These are phyloP conservation scores for Megathymus violae DNA, from an alignment of 1,140 invertebrate species.

Conservation along the genomic window DNA sequence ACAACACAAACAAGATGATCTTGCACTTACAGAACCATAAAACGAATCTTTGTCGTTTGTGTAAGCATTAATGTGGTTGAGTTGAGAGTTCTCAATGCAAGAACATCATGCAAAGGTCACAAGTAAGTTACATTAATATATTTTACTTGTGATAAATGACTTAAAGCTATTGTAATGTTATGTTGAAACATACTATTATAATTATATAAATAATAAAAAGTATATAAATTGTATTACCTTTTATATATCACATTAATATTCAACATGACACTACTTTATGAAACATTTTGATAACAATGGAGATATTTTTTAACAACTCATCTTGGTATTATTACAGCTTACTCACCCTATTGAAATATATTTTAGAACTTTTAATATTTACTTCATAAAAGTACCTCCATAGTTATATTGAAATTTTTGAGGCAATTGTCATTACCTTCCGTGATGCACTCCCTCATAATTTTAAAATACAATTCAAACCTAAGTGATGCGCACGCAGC, in stretches of 20 bases:
- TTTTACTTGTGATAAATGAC: conserved; percentile 58
- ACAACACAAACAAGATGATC: conserved; percentile 54
- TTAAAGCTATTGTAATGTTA: conserved; percentile 54
- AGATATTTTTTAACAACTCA: conserved; percentile 52
- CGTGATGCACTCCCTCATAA: conserved; percentile 77
- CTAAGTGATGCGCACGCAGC: conserved; percentile 81
- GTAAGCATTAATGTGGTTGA: neutral
- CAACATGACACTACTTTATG: conserved; percentile 59
- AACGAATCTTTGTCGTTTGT: neutral
- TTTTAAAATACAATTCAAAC: conserved; percentile 82
- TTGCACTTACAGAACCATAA: conserved; percentile 41
- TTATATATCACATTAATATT: conserved; percentile 22
- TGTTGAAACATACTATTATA: conserved; percentile 45
- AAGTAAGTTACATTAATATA: conserved; percentile 63
- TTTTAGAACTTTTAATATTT: conserved; percentile 22
- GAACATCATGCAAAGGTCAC: conserved; percentile 43
- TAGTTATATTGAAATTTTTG: conserved; percentile 71
- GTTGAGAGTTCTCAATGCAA: conserved; percentile 36
- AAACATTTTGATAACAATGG: conserved; percentile 55
- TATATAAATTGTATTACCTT: neutral
- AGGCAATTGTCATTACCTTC: conserved; percentile 79
- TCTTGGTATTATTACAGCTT: neutral
- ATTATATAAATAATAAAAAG: neutral
- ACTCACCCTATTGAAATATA: conserved; percentile 11
- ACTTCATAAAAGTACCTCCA: conserved; percentile 62